Evolutionary conservation across 2,888 invertebrate species (phyloP).

Genomic region (Tridacna crocea): DNA sequence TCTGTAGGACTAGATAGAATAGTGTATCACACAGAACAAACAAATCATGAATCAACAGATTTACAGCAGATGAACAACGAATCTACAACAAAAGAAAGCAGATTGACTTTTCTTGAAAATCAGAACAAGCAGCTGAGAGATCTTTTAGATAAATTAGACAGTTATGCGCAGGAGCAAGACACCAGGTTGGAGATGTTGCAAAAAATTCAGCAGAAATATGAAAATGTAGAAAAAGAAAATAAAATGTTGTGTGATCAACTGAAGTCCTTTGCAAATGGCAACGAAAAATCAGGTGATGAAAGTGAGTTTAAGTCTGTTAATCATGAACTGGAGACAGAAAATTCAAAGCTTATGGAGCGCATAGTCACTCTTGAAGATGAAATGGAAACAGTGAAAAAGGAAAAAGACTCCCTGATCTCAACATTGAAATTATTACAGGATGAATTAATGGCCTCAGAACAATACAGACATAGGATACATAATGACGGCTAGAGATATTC

Average conservation of each 20-base stretch:
- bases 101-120: constrained; percentile 28
- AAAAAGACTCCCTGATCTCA: constrained; percentile 74
- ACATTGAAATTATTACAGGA: constrained; percentile 76
- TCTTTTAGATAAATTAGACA: constrained; percentile 50
- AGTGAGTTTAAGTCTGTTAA: constrained; percentile 40
- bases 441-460: constrained; percentile 75
- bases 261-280: constrained; percentile 40
- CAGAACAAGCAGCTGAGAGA: constrained; percentile 58
- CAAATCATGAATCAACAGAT: background rate
- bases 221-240: constrained; percentile 54
- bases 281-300: constrained; percentile 28
- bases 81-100: constrained; percentile 6
- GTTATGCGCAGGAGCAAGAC: constrained; percentile 52
- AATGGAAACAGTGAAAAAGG: constrained; percentile 60
- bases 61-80: background rate
- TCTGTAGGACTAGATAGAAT: background rate
- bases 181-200: constrained; percentile 33
- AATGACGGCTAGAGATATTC: background rate
- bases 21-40: background rate
- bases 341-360: constrained; percentile 65
- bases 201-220: constrained; percentile 5
- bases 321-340: constrained; percentile 62
- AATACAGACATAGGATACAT: constrained; percentile 35
- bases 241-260: constrained; percentile 49
- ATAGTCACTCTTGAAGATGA: constrained; percentile 72